phyloP scores from a whole-genome alignment of 2,113 vertebrate genomes.

The Craseonycteris thonglongyai region DNA sequence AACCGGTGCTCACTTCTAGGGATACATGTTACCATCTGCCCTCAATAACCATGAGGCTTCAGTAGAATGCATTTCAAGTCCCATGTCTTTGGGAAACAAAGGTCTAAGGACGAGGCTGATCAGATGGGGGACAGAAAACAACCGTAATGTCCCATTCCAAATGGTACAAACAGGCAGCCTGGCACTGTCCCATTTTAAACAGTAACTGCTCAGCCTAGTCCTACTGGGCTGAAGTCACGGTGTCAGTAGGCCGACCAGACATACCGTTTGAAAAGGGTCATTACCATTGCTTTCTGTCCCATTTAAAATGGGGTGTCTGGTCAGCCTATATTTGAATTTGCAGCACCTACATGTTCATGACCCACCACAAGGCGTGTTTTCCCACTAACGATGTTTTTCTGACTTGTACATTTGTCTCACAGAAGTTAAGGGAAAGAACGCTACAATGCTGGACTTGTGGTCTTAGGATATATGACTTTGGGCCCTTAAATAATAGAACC shows the following conservation, averaged over 20 bases:
- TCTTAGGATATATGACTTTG: neutral
- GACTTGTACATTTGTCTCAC: neutral
- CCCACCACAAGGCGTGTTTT: too few species aligned
- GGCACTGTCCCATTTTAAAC: too few species aligned
- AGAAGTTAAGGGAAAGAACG: neutral
- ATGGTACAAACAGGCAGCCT: too few species aligned
- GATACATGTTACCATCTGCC: slow-evolving; percentile 40
- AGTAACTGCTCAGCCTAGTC: too few species aligned
- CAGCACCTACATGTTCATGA: neutral
- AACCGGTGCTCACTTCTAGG: slow-evolving; percentile 43
- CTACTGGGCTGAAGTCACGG: too few species aligned
- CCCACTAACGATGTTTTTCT: neutral
- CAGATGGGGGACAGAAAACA: too few species aligned
- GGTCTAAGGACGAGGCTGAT: slow-evolving; percentile 21
- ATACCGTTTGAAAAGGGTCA: too few species aligned
- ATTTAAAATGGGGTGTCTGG: too few species aligned
- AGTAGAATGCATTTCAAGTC: slow-evolving; percentile 54
- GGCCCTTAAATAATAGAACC: neutral
- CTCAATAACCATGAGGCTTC: slow-evolving; percentile 49
- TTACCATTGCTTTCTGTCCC: too few species aligned
- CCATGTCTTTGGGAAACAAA: slow-evolving; percentile 21
- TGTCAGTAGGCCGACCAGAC: too few species aligned
- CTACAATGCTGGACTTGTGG: neutral
- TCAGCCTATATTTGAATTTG: neutral
- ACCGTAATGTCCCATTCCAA: too few species aligned